Conservation (phyloP, 2,888 invertebrate species). For the Buathra laborator region DNA sequence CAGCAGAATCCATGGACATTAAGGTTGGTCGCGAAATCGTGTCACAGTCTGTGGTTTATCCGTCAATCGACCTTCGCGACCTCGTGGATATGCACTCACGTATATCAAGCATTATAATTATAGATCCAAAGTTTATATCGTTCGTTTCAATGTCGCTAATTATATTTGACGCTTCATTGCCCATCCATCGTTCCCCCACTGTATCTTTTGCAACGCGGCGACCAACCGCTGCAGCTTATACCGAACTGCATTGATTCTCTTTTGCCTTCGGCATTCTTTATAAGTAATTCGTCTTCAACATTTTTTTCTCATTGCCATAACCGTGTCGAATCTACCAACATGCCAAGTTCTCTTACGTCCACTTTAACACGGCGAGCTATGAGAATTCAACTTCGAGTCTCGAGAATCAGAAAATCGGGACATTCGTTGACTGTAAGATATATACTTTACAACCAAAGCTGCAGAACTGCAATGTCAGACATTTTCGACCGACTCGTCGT, state of each 20-base stretch:
- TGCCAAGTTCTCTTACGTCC: conserved; percentile 47
- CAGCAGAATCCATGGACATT: conserved; percentile 36
- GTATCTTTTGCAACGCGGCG: conserved; percentile 58
- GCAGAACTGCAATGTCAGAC: conserved; percentile 31
- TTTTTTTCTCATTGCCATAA: conserved; percentile 54
- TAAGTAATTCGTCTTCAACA: conserved; percentile 40
- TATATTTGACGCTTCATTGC: conserved; percentile 66
- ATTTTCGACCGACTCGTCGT: conserved; percentile 17
- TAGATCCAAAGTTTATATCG: conserved; percentile 58
- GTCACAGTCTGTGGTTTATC: conserved; percentile 63
- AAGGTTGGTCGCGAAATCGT: conserved; percentile 61
- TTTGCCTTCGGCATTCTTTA: conserved; percentile 39
- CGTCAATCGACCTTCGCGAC: conserved; percentile 66
- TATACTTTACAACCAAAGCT: conserved; percentile 36
- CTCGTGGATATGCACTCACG: conserved; percentile 41
- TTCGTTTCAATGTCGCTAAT: conserved; percentile 60
- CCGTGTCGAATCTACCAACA: conserved; percentile 24
- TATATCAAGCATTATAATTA: conserved; percentile 55
- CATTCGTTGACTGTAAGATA: not conserved
- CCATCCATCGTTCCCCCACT: conserved; percentile 47
- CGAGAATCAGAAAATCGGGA: not conserved
- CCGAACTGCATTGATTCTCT: conserved; percentile 10
- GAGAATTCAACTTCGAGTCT: not conserved
- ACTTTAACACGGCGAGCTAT: conserved; percentile 25
- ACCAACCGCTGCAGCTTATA: conserved; percentile 17